phyloP scores from a whole-genome alignment of 2,888 invertebrate species.

The Lasioglossum villosulum region DNA sequence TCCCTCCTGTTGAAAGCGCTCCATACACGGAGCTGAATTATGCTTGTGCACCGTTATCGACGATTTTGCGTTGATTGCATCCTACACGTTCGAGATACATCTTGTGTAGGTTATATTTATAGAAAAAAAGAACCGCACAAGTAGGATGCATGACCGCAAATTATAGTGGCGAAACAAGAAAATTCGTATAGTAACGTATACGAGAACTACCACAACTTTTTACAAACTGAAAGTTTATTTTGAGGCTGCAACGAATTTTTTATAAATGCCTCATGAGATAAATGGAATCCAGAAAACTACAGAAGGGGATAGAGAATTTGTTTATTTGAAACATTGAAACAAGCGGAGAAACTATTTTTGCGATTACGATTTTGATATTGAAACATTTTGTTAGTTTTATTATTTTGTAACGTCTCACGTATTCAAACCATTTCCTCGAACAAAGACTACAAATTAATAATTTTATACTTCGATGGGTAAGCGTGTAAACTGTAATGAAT shows the following conservation, averaged over 20 bases:
- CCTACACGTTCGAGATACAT: constrained; percentile 1
- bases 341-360: too few relatives aligned
- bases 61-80: constrained; percentile 32
- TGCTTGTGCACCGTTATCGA: constrained; percentile 23
- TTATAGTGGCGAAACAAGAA: not conserved
- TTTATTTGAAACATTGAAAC: too few relatives aligned
- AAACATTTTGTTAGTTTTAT: too few relatives aligned
- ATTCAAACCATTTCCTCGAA: too few relatives aligned
- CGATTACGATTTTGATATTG: too few relatives aligned
- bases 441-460: not conserved
- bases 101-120: not conserved
- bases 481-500: not conserved
- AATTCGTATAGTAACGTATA: not conserved
- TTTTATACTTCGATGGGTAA: not conserved
- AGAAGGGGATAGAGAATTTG: not conserved
- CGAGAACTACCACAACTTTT: too few relatives aligned
- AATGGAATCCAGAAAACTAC: too few relatives aligned
- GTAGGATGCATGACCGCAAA: not conserved
- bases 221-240: not conserved
- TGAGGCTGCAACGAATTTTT: not conserved
- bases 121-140: not conserved
- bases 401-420: too few relatives aligned
- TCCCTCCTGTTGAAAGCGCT: not conserved
- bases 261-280: not conserved
- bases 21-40: constrained; percentile 32